Evolutionary conservation across 2,888 invertebrate species (phyloP).

Genomic region (Orchesellides sinensis): DNA sequence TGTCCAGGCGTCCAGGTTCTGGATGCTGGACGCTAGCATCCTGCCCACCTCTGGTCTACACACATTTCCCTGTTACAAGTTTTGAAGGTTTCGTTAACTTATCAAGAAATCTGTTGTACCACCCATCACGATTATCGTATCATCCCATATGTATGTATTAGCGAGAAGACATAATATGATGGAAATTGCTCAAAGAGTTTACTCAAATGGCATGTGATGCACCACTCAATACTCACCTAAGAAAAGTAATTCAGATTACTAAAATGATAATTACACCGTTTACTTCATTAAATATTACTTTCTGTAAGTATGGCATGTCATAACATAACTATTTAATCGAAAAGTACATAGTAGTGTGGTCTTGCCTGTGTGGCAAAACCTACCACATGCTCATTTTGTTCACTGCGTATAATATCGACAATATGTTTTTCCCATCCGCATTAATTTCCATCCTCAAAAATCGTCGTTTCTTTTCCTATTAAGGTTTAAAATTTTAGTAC

Average conservation of each 20-base stretch:
- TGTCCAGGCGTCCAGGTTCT: too few species aligned
- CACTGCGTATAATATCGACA: background rate
- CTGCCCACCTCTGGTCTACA: too few species aligned
- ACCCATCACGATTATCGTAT: conserved; percentile 27
- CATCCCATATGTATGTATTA: background rate
- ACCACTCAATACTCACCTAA: background rate
- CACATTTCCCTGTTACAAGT: too few species aligned
- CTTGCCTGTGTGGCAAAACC: conserved; percentile 10
- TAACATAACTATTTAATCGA: background rate
- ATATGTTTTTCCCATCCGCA: background rate
- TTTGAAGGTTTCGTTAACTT: background rate
- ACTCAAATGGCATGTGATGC: background rate
- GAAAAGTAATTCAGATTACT: conserved; percentile 29
- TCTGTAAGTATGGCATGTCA: background rate
- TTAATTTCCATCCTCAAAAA: background rate
- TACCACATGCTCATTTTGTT: conserved; percentile 8
- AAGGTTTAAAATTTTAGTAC: background rate
- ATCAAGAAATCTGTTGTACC: conserved; percentile 50
- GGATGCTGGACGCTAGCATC: too few species aligned
- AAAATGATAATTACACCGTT: conserved; percentile 24
- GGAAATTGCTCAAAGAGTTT: conserved; percentile 27
- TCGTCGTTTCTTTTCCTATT: background rate
- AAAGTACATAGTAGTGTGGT: too few species aligned
- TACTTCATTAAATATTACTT: background rate
- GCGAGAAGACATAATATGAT: conserved; percentile 18